phyloP scores from a whole-genome alignment of 1,140 invertebrate genomes.

The Radopholus similis region DNA sequence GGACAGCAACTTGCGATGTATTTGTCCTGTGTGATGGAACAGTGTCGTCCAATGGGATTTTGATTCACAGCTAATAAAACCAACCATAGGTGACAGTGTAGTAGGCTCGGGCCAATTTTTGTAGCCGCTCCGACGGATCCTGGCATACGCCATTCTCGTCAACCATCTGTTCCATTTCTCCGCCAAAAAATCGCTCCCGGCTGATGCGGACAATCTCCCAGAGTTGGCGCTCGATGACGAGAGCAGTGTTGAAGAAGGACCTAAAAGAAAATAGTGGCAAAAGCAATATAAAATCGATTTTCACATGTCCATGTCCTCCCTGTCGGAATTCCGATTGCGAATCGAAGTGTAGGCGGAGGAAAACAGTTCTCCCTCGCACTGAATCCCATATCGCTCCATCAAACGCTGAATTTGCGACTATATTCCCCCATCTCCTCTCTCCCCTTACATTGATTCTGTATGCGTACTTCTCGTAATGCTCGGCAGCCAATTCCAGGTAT shows the following conservation, averaged over 20 bases:
- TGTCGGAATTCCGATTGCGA: conserved; percentile 28
- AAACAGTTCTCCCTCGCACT: conserved; percentile 45
- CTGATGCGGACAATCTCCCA: conserved; percentile 7
- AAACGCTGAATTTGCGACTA: conserved; percentile 37
- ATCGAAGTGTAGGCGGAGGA: conserved; percentile 27
- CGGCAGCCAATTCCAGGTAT: conserved; percentile 14
- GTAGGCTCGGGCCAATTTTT: conserved; percentile 31
- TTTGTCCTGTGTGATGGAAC: not conserved
- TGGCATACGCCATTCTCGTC: conserved; percentile 15
- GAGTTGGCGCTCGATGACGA: conserved; percentile 33
- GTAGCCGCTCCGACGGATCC: conserved; percentile 23
- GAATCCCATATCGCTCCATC: conserved; percentile 49
- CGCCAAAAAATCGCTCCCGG: conserved; percentile 28
- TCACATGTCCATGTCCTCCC: conserved; percentile 36
- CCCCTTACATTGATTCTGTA: conserved; percentile 13
- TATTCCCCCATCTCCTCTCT: not conserved
- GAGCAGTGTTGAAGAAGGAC: conserved; percentile 41
- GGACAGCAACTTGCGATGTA: conserved; percentile 24
- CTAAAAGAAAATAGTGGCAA: not conserved
- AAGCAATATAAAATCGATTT: not conserved
- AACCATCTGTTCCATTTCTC: conserved; percentile 10
- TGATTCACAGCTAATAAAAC: not conserved
- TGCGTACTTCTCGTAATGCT: conserved; percentile 16
- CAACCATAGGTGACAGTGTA: conserved; percentile 28
- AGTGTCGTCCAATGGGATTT: not conserved